A percentile compares a stretch with the other conserved stretches of the same genome.
These are phyloP conservation scores for Myotis pilosus DNA, from an alignment of 2,797 vertebrate genomes.

Conservation along the genomic window DNA sequence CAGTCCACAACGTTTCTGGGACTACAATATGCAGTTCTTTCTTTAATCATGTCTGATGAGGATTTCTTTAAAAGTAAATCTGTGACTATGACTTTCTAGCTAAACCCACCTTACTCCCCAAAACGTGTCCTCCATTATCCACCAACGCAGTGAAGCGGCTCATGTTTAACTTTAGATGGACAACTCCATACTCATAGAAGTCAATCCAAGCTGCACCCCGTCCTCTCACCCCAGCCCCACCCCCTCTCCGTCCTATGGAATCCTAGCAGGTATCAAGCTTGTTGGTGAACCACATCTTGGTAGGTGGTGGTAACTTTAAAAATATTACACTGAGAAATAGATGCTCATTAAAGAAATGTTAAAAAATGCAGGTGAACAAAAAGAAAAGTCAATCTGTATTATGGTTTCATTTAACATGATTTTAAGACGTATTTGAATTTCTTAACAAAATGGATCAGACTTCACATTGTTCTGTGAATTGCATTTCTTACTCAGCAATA, in stretches of 20 bases:
- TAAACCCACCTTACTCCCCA: not conserved
- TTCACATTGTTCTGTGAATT: not conserved
- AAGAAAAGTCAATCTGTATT: conserved; percentile 1
- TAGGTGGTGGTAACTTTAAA: not conserved
- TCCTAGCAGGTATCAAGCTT: not conserved
- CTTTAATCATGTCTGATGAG: not conserved
- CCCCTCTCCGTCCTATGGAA: not conserved
- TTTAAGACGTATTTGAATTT: conserved; percentile 17
- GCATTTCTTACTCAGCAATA: not conserved
- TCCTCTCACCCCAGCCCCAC: too few species aligned
- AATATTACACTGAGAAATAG: not conserved
- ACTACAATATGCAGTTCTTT: not conserved
- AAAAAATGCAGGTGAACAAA: not conserved
- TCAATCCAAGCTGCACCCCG: not conserved
- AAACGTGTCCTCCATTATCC: not conserved
- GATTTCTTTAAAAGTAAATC: conserved; percentile 10
- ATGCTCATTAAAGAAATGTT: not conserved
- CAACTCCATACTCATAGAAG: too few species aligned
- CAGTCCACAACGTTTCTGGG: not conserved
- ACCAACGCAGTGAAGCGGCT: not conserved
- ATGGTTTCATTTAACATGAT: not conserved
- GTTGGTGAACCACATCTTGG: not conserved
- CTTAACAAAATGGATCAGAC: not conserved
- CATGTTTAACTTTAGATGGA: not conserved
- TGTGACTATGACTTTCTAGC: not conserved